These are phyloP conservation scores for Eulemur mongoz DNA, from an alignment of 2,797 vertebrate species.

Conservation along the genomic window DNA sequence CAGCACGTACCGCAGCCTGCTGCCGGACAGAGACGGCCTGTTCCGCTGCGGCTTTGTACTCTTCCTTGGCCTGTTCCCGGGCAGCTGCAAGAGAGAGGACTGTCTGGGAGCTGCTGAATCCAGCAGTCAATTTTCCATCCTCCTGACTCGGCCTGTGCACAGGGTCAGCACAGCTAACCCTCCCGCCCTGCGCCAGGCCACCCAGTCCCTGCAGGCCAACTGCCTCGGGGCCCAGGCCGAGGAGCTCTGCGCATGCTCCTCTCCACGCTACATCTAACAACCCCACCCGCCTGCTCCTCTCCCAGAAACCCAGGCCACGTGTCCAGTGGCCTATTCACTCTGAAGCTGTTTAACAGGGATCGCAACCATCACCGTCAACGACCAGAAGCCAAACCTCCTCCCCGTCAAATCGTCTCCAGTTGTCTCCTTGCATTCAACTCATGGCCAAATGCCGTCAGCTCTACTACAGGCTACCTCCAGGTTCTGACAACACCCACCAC, in stretches of 20 bases:
- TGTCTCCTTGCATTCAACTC: background rate
- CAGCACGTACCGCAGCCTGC: conserved; percentile 90
- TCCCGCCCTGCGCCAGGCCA: background rate
- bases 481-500: background rate
- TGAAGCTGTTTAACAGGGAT: fast-evolving
- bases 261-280: background rate
- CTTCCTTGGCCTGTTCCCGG: conserved; percentile 85
- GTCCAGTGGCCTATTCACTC: fast-evolving
- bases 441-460: fast-evolving
- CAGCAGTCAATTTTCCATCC: background rate
- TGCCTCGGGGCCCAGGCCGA: background rate
- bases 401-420: fast-evolving
- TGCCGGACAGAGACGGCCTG: conserved; percentile 90
- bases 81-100: conserved; percentile 82
- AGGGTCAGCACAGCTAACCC: fast-evolving
- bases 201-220: background rate
- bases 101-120: background rate
- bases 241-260: background rate
- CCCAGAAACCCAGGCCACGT: background rate
- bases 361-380: fast-evolving
- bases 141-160: fast-evolving
- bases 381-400: background rate
- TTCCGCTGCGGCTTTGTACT: conserved; percentile 84
- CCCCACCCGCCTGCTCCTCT: background rate
- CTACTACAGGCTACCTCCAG: fast-evolving